Base-by-base conservation (phyloP, 1,140 invertebrate species). In the Drosophila lacteicornis region DNA sequence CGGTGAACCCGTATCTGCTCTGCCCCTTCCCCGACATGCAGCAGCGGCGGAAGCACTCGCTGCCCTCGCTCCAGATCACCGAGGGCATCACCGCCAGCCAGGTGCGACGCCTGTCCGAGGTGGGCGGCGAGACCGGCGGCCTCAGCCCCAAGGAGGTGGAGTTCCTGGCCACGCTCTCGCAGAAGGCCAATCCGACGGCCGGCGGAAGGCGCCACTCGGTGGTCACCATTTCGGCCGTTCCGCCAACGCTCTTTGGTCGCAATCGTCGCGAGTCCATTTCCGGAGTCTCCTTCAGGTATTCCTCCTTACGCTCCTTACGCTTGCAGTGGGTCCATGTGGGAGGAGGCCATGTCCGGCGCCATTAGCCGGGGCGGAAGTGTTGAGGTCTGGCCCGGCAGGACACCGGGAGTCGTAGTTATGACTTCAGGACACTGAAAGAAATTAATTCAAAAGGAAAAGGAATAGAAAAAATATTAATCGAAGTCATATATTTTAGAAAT, bases 51-150 rank as follows among this genome's bases (percentile, higher is more conserved):
- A 97, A 97, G 91, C 95, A 96, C 76, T 97, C 96, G 17, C 93
- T 97, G 77, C 96, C 96, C 3, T 97, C 96, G 2, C 96, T 96
- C 6, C 95, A 96, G 74, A 97, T 96, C 80, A 96, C 96, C 45
- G 95, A 96, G 43, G 96, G 96, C 57, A 97, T 97, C 75, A 97
- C 96, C 19, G 96, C 96, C 46, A 97, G 96, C 68, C 96, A 97
- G 94, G 95, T 97, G 40, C 94, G 96, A 19, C 94, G 96, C 25
- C 91, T 97, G 17, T 97, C 96, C 33, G 96, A 97, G 82, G 94
- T 96, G 59, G 95, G 95, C 3, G 96, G 95, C 22, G 96, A 96
- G 84, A 94, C 94, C 33, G 94, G 94, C 6, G 95, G 95, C 3
- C 93, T 94, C 3, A 95, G 95, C 50, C 94, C 95, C 2, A 94